Conservation (phyloP, 2,888 invertebrate species). For the Itoplectis maculator region DNA sequence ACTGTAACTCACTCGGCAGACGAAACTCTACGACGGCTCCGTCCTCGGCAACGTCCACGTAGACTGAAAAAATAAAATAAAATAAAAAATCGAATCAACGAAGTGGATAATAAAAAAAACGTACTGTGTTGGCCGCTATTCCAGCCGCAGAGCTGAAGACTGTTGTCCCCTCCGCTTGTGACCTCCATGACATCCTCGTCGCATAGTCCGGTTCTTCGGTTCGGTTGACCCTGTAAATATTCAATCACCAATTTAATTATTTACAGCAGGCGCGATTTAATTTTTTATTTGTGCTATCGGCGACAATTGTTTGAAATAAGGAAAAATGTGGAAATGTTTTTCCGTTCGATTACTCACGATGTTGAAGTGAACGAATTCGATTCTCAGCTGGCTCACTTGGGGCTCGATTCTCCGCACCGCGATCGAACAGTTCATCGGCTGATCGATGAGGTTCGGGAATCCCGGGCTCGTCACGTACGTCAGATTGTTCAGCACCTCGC, state of each 20-base stretch:
- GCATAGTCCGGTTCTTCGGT: conserved; percentile 91
- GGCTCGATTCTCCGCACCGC: conserved; percentile 91
- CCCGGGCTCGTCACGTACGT: conserved; percentile 94
- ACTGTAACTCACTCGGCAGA: conserved; percentile 88
- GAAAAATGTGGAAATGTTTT: neutral
- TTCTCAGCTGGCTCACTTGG: conserved; percentile 92
- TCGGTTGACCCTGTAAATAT: conserved; percentile 91
- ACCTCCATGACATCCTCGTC: conserved; percentile 88
- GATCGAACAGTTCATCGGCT: conserved; percentile 89
- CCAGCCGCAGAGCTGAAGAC: conserved; percentile 90
- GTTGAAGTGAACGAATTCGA: conserved; percentile 94
- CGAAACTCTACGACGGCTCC: conserved; percentile 85
- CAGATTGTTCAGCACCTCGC: conserved; percentile 90
- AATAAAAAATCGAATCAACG: conserved; percentile 69
- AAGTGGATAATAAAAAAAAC: conserved; percentile 74
- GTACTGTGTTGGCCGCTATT: conserved; percentile 94
- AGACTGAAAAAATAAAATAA: conserved; percentile 85
- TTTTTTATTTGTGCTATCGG: neutral
- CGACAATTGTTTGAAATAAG: no score
- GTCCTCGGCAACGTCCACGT: conserved; percentile 88
- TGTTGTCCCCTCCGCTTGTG: conserved; percentile 77
- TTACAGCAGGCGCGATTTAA: neutral
- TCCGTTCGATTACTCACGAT: conserved; percentile 86
- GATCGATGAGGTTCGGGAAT: conserved; percentile 91
- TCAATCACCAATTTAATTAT: neutral